A percentile compares a stretch with the other conserved stretches of the same genome.
Evolutionary conservation across 2,797 vertebrate genomes (phyloP).

Genomic region (Apodemus agrarius): DNA sequence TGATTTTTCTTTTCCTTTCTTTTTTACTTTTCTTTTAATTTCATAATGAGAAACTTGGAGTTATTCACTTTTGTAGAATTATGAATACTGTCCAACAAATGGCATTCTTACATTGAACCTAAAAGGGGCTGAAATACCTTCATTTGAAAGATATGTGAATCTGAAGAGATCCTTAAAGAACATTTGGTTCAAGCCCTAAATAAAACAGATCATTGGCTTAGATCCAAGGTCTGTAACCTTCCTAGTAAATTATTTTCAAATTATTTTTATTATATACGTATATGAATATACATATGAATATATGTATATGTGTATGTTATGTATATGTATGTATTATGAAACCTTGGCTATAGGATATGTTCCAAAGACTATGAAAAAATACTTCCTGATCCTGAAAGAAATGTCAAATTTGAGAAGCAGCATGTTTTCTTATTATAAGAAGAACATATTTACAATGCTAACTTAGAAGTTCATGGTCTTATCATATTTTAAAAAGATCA

Average conservation of each 20-base stretch:
- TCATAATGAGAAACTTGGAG: neutral
- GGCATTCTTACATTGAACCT: neutral
- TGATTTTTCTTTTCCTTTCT: neutral
- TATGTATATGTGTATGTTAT: neutral
- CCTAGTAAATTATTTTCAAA: conserved; percentile 3
- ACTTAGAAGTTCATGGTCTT: neutral
- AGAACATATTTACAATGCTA: conserved; percentile 22
- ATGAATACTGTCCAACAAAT: neutral
- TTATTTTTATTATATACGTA: conserved; percentile 38
- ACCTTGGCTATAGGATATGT: conserved; percentile 36
- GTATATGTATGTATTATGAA: conserved; percentile 29
- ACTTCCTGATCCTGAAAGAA: conserved; percentile 57
- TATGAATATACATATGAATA: neutral
- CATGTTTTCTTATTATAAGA: conserved; percentile 8
- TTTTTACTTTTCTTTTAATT: conserved; percentile 2
- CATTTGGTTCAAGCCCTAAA: neutral
- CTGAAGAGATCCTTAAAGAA: conserved; percentile 42
- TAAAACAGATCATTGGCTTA: conserved; percentile 47
- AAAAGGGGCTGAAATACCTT: neutral
- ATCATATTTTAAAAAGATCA: neutral
- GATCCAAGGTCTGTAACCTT: conserved; percentile 55
- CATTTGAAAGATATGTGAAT: conserved; percentile 29
- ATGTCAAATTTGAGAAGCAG: conserved; percentile 38
- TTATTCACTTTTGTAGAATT: neutral
- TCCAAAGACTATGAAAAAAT: conserved; percentile 62